Evolutionary conservation across 2,888 invertebrate genomes (phyloP), one percentile per base, ranked within the genome.

Genomic region (Ethmia dodecea): DNA sequence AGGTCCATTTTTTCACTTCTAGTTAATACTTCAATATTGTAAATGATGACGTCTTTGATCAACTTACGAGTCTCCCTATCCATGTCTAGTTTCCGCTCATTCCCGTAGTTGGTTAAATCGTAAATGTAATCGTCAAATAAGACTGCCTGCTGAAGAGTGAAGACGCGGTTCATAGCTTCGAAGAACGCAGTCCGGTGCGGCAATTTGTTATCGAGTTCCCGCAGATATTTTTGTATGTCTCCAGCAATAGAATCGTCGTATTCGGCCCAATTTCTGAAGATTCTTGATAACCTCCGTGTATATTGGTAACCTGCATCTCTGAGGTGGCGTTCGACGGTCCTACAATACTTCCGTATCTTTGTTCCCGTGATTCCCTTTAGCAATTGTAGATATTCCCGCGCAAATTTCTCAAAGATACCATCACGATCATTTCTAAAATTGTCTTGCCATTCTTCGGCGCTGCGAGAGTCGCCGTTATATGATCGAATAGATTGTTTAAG

Each of bases 41-140:
- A 48, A n/a, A 57, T 28, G 28, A 62, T 58, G 4, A 51, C 43
- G 15, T 57, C 31, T 9, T 52, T 40, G 8, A 60, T 28, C n/a
- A 61, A 29, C 30, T 47, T 51, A 8, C 45, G 33, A 6, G 59
- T 60, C 36, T 63, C 59, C 3, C 43, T 37, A 1, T 49, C 32
- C 10, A 59, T 55, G 24, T 24, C 55, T 30, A 53, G 43, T 29
- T 48, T 56, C 31, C 52, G 43, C 8, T 33, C 43, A 4, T 27
- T 45, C 3, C 47, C 55, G 37, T 47, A 63, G 25, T 53, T 40
- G 32, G 33, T 42, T 14, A 63, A 42, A 22, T 58, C 49, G 27
- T 52, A 34, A 16, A 75, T 40, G 31, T 78, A 80, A 38, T 77
- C 67, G 0, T 55, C 47, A 14, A 80, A 77, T 1, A 40, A 12